Conservation (phyloP, 2,888 invertebrate species). For the Matsumyia berberina region DNA sequence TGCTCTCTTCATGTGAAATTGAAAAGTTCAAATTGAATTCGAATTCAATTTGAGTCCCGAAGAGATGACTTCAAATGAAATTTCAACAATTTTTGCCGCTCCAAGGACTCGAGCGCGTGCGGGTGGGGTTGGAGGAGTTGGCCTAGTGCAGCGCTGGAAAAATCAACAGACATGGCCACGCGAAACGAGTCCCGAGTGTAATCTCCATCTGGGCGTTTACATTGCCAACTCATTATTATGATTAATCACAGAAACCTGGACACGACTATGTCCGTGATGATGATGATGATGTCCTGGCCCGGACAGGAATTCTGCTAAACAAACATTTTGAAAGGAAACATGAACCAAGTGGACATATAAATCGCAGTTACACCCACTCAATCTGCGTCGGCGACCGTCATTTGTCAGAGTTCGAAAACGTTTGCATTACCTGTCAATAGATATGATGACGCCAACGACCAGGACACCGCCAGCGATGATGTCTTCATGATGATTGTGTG, state of each 20-base stretch:
- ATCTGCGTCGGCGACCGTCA: constrained; percentile 5
- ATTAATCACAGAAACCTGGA: constrained; percentile 70
- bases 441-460: constrained; percentile 59
- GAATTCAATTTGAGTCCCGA: constrained; percentile 82
- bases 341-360: constrained; percentile 66
- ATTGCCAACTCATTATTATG: constrained; percentile 72
- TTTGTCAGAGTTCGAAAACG: constrained; percentile 45
- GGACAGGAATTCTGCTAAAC: constrained; percentile 66
- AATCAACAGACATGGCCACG: constrained; percentile 58
- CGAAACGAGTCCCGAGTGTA: constrained; percentile 24
- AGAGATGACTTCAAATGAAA: constrained; percentile 72
- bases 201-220: constrained; percentile 66
- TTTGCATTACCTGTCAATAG: constrained; percentile 65
- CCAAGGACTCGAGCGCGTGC: background rate
- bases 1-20: constrained; percentile 79
- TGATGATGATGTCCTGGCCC: constrained; percentile 53
- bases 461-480: constrained; percentile 57
- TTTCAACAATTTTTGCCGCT: constrained; percentile 54
- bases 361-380: constrained; percentile 31
- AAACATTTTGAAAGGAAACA: constrained; percentile 74
- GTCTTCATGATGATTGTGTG: constrained; percentile 75
- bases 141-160: constrained; percentile 28
- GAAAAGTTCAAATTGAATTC: constrained; percentile 84
- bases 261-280: constrained; percentile 25
- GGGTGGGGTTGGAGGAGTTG: background rate